phyloP scores from a whole-genome alignment of 2,113 vertebrate species.

The Menura novaehollandiae region DNA sequence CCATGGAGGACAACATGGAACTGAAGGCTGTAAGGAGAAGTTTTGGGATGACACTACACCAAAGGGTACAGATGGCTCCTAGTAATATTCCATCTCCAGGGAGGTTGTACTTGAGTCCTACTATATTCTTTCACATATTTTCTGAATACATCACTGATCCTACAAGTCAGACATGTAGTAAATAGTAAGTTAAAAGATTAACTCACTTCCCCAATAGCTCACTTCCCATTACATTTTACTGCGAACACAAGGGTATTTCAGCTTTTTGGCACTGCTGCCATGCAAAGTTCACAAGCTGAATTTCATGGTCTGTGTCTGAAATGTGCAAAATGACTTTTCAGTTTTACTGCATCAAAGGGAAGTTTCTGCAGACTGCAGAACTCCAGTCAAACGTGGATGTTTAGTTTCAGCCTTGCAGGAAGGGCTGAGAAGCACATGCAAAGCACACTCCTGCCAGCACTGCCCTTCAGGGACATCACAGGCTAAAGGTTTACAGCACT shows the following conservation, averaged over 20 bases:
- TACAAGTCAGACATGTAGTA: not conserved
- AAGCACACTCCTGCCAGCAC: not conserved
- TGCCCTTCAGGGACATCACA: not conserved
- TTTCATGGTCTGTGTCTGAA: not conserved
- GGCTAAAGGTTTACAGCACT: not conserved
- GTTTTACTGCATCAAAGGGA: conserved; percentile 28
- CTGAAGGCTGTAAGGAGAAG: not conserved
- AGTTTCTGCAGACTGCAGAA: not conserved
- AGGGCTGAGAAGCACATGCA: not conserved
- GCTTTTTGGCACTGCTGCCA: not conserved
- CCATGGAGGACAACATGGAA: not conserved
- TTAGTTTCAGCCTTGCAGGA: conserved; percentile 21
- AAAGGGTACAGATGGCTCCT: not conserved
- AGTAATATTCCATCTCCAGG: not conserved
- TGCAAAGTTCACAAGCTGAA: not conserved
- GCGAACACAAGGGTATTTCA: not conserved
- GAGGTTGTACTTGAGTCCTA: not conserved
- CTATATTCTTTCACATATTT: not conserved
- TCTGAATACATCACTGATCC: not conserved
- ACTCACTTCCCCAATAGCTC: not conserved
- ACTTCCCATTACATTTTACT: not conserved
- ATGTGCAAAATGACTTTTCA: not conserved
- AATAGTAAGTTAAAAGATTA: not conserved
- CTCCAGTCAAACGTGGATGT: not conserved
- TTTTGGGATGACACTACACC: not conserved